Base-by-base conservation (phyloP, 1,140 invertebrate genomes). In the Drosophila subpulchrella region DNA sequence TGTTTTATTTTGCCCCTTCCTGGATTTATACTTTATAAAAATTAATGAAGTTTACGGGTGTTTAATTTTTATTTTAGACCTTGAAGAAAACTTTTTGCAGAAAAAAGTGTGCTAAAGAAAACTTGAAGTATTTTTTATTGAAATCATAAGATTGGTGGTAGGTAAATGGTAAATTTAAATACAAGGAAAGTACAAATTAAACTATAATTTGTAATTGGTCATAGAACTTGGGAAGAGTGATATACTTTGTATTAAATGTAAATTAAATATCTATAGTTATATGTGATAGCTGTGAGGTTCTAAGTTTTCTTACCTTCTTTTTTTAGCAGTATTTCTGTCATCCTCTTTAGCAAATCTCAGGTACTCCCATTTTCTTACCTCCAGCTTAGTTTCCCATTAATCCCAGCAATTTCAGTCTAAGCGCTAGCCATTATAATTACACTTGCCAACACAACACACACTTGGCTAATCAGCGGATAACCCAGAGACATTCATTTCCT, bases 401-500 rank as follows among this genome's bases (percentile, higher is more conserved):
- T 66, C 34, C 34, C 12, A 13, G 34, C 60, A 1, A 66, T 39
- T 48, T 4, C 42, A 32, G 17, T 24, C 32, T n/a, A 44, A 54
- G 32, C 39, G n/a, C 39, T 53, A 1, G 17, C 67, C 36, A 36
- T 10, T 41, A 27, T 46, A 66, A 66, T 67, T 67, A 65, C 63
- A 47, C 58, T 66, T 12, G 20, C 15, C 63, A 66, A 50, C 51
- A 41, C 44, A 67, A 27, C 60, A 17, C 60, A 38, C 65, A 34
- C 42, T 71, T 71, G 30, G 67, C 65, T 71, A 71, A 71, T 71
- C 62, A 70, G 48, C 30, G 46, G 42, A 8, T 7, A 36, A 42
- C 10, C 30, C 27, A 32, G 17, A 54, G 30, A 39, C 41, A 56
- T 48, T 36, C 42, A 46, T 48, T 71, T 50, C 30, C 65, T 15